phyloP scores from a whole-genome alignment of 2,888 invertebrate species.

The Nemotelus nigrinus region DNA sequence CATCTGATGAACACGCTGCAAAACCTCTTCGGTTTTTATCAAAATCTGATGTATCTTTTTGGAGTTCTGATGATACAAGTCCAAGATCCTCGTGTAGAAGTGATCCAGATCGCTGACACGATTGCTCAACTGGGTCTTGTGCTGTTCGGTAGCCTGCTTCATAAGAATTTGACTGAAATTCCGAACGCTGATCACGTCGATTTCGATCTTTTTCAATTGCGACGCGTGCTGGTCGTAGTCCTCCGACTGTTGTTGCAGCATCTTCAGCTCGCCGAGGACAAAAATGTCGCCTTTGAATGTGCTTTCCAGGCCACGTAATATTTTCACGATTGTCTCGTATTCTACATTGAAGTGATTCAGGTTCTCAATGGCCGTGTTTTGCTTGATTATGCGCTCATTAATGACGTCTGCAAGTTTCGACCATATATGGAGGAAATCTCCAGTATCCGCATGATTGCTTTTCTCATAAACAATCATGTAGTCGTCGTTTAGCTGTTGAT shows the following conservation, averaged over 20 bases:
- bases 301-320: slow-evolving; percentile 50
- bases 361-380: slow-evolving; percentile 64
- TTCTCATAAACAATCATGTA: slow-evolving; percentile 56
- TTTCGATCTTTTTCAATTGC: slow-evolving; percentile 63
- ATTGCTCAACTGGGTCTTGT: slow-evolving; percentile 57
- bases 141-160: slow-evolving; percentile 59
- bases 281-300: slow-evolving; percentile 52
- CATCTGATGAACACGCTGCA: slow-evolving; percentile 58
- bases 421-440: slow-evolving; percentile 60
- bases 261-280: slow-evolving; percentile 54
- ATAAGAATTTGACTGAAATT: slow-evolving; percentile 64
- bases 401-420: slow-evolving; percentile 60
- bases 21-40: slow-evolving; percentile 59
- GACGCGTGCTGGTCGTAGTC: slow-evolving; percentile 56
- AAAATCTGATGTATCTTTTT: slow-evolving; percentile 58
- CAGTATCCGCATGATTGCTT: slow-evolving; percentile 52
- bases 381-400: slow-evolving; percentile 62
- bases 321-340: slow-evolving; percentile 58
- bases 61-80: slow-evolving; percentile 58
- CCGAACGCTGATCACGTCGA: slow-evolving; percentile 64
- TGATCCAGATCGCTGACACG: slow-evolving; percentile 60
- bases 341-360: slow-evolving; percentile 63
- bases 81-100: slow-evolving; percentile 59
- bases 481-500: slow-evolving; percentile 55
- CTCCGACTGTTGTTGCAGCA: slow-evolving; percentile 46